These are phyloP conservation scores for Micoletzkya japonica DNA, from an alignment of 2,888 invertebrate species.

Conservation along the genomic window DNA sequence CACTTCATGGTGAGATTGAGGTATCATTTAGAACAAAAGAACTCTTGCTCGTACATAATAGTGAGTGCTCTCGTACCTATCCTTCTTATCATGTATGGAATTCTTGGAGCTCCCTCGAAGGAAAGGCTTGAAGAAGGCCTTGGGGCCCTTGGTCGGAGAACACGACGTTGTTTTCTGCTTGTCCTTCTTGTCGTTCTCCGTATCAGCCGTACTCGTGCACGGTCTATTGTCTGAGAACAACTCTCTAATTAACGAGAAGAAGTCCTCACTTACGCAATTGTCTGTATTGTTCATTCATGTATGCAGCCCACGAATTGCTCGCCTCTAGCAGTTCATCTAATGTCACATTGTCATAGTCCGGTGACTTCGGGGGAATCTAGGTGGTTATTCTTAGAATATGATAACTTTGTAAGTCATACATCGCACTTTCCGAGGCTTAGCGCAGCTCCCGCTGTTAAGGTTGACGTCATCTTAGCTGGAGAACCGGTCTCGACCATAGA, in stretches of 20 bases:
- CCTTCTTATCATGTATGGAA: background rate
- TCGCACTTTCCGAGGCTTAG: slow-evolving; percentile 6
- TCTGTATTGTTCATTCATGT: slow-evolving; percentile 25
- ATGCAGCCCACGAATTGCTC: slow-evolving; percentile 29
- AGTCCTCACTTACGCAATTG: slow-evolving; percentile 3
- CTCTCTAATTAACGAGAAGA: background rate
- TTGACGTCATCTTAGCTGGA: background rate
- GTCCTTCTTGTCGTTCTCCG: background rate
- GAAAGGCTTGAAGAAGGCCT: slow-evolving; percentile 12
- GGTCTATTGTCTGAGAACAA: slow-evolving; percentile 14
- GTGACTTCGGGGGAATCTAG: slow-evolving; percentile 17
- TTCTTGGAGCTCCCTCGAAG: slow-evolving; percentile 10
- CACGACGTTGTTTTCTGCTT: slow-evolving; percentile 14
- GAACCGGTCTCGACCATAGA: slow-evolving; percentile 7
- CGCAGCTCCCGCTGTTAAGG: slow-evolving; percentile 3
- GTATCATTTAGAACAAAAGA: too few relatives aligned
- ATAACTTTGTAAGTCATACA: too few relatives aligned
- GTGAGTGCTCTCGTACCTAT: background rate
- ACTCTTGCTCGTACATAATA: too few relatives aligned
- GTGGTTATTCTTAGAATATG: too few relatives aligned
- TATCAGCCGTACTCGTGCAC: background rate
- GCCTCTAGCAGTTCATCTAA: slow-evolving; percentile 29
- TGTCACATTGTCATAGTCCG: slow-evolving; percentile 29
- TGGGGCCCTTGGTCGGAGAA: slow-evolving; percentile 21
- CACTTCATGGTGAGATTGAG: too few relatives aligned